Percentiles rank a stretch among this genome's conserved stretches.
phyloP scores from a whole-genome alignment of 2,797 vertebrate species.

The Eleutherodactylus coqui region DNA sequence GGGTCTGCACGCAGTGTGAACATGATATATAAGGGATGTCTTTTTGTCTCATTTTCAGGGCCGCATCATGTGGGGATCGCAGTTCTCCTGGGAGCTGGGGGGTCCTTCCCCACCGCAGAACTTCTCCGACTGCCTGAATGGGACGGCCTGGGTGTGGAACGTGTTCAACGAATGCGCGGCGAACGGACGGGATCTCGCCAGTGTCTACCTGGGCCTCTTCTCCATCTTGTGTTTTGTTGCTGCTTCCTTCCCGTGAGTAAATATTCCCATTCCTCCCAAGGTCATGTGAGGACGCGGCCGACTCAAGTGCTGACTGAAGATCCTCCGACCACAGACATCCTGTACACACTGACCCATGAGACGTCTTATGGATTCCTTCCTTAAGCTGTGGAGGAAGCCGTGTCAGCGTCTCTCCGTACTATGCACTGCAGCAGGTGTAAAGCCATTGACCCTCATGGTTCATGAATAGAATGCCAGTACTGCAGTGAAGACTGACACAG shows the following conservation, averaged over 20 bases:
- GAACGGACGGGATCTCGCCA: slow-evolving; percentile 85
- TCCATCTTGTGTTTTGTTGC: slow-evolving; percentile 91
- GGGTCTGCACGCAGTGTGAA: no score
- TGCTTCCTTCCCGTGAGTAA: slow-evolving; percentile 89
- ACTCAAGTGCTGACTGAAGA: neutral
- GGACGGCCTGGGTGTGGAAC: slow-evolving; percentile 85
- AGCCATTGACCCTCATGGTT: neutral
- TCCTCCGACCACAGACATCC: neutral
- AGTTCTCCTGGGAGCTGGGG: neutral
- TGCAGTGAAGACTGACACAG: neutral
- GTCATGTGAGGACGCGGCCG: neutral
- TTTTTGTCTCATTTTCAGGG: neutral
- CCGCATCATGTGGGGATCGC: neutral
- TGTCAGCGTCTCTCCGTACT: no score
- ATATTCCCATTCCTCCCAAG: neutral
- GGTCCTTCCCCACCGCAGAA: slow-evolving; percentile 67
- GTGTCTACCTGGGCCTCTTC: slow-evolving; percentile 84
- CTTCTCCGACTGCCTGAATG: slow-evolving; percentile 86
- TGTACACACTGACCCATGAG: neutral
- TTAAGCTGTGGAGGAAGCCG: no score
- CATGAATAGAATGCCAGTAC: neutral
- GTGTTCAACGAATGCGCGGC: slow-evolving; percentile 86
- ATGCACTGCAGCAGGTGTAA: neutral
- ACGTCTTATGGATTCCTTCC: no score
- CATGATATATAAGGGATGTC: no score